Evolutionary conservation across 2,888 invertebrate genomes (phyloP).

Genomic region (Drosophila putrida): DNA sequence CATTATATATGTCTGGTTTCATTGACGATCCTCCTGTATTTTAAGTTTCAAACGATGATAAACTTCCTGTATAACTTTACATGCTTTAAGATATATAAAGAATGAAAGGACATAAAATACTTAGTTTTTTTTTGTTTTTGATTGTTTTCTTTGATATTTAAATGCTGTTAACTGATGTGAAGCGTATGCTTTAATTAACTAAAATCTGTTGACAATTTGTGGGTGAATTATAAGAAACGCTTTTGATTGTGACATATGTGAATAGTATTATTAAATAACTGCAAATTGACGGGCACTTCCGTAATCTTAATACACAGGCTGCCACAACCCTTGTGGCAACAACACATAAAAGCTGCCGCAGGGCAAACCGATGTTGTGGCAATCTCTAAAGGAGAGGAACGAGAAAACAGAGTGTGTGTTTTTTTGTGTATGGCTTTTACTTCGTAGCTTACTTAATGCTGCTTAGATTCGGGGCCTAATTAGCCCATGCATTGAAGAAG

Average conservation of each 20-base stretch:
- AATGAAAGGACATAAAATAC: too few relatives aligned
- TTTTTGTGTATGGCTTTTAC: conserved; percentile 7
- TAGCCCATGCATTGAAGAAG: conserved; percentile 40
- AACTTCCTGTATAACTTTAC: too few relatives aligned
- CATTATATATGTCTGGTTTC: background rate
- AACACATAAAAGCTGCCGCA: conserved; percentile 2
- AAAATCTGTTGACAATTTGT: background rate
- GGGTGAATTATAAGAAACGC: background rate
- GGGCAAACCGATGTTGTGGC: conserved; percentile 14
- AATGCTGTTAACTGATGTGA: too few relatives aligned
- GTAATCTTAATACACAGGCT: background rate
- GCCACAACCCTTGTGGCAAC: background rate
- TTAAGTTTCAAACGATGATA: background rate
- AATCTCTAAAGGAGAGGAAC: background rate
- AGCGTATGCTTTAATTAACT: background rate
- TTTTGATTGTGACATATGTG: conserved; percentile 1
- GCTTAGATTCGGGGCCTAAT: conserved; percentile 55
- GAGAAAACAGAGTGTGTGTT: background rate
- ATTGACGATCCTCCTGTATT: background rate
- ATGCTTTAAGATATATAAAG: too few relatives aligned
- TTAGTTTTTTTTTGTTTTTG: too few relatives aligned
- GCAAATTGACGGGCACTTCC: conserved; percentile 27
- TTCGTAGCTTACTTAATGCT: conserved; percentile 19
- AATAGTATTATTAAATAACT: conserved; percentile 5
- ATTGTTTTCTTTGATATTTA: too few relatives aligned